Base-by-base conservation (phyloP, 1,140 invertebrate genomes). In the Plectus sambesii region DNA sequence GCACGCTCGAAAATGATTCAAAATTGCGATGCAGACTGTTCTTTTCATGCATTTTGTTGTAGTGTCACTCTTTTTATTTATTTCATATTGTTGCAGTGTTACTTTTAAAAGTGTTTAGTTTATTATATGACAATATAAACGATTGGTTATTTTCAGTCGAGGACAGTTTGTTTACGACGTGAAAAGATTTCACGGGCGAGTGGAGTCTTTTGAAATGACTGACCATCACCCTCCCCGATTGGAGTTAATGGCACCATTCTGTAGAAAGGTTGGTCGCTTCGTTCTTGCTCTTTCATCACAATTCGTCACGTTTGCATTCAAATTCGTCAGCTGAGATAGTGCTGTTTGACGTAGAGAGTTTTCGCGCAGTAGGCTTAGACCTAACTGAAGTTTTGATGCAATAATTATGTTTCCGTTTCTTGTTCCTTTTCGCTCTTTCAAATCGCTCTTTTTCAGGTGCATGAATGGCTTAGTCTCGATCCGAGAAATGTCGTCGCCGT, bases 221-320 rank as follows among this genome's bases (percentile, higher is more conserved):
- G 79, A 80, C 59, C 79, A 80, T 60, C 79, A 80, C 66, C 77
- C 79, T 2, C 78, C 78, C 25, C 70, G 68, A 9, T 56, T 80
- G 3, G 66, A 69, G 73, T 75, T 71, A 64, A 70, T 70, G 45
- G 60, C 49, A 29, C 51, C 52, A 12, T 58, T 61, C 42, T 59
- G 47, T 49, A 39, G 56, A 30, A 55, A 40, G 38, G 51, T 36
- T 9, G 15, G 37, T 24, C 15, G 40, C n/a, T n/a, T n/a, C n/a
- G n/a, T n/a, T n/a, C n/a, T n/a, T n/a, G n/a, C n/a, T n/a, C n/a
- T n/a, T n/a, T n/a, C n/a, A n/a, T n/a, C n/a, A n/a, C n/a, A n/a
- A n/a, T n/a, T n/a, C n/a, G n/a, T n/a, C n/a, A n/a, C n/a, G n/a
- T n/a, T n/a, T n/a, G n/a, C n/a, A n/a, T n/a, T n/a, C n/a, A n/a